Base-by-base conservation (phyloP, 2,797 vertebrate genomes). In the Cossypha caffra region DNA sequence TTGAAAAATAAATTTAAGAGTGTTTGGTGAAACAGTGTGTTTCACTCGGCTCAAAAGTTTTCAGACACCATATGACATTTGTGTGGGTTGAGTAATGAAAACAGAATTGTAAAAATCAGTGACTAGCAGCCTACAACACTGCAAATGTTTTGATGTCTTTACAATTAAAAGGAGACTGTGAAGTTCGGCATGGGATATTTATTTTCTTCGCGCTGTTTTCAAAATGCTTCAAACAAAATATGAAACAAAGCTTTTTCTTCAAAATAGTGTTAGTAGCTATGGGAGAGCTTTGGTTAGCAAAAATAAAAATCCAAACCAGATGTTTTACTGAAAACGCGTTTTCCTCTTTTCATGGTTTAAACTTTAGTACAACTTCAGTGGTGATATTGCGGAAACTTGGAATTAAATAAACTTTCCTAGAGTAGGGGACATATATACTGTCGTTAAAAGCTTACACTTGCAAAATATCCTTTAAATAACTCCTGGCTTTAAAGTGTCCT, bases 71-170 rank as follows among this genome's bases (percentile, higher is more conserved):
- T 71, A 71, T 88, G 82, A 80, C 16, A 7, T 96, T 89, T 93
- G 85, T 94, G 95, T 93, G 95, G 96, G 94, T 72, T 96, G 96
- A 96, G 94, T 96, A 97, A 95, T 95, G 97, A 96, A 97, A 97
- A 97, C 79, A 92, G 72, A 78, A 96, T 82, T 91, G 88, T 90
- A 95, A 96, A 97, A 97, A 87, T 94, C 77, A 50, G 86, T 95
- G 87, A 83, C 84, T 92, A 51, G 85, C 91, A 95, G 83, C 95
- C 96, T 93, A 90, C 96, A 88, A 18, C 35, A 74, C 54, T 67
- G 81, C 88, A 95, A 88, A 94, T 74, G 29, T 93, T 97, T 95
- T 92, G 83, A 71, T 74, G 68, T 42, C 78, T 95, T 94, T 93
- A 55, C 92, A 95, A 84, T 95, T 96, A 64, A 80, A 94, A 93